These are phyloP conservation scores for Hydrolagus colliei DNA, from an alignment of 2,797 vertebrate species.

Conservation along the genomic window DNA sequence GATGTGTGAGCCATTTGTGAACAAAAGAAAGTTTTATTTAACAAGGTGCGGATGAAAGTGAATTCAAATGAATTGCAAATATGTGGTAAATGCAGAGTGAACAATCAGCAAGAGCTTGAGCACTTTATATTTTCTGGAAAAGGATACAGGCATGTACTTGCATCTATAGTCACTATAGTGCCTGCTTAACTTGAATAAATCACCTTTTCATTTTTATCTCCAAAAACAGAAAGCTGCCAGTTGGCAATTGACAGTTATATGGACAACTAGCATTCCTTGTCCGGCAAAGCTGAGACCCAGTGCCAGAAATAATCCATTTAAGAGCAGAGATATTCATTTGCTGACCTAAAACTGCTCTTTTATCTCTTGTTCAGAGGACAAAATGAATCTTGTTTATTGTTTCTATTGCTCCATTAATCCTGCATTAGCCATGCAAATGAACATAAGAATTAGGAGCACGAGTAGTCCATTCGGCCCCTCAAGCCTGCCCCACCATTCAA, in stretches of 20 bases:
- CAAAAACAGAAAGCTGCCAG: neutral
- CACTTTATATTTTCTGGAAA: neutral
- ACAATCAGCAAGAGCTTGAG: no score
- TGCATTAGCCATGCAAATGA: slow-evolving; percentile 36
- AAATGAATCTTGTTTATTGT: slow-evolving; percentile 35
- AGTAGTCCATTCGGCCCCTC: no score
- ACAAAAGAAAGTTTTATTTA: no score
- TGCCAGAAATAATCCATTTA: slow-evolving; percentile 38
- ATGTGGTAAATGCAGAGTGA: no score
- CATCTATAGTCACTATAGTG: no score
- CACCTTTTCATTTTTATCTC: slow-evolving; percentile 17
- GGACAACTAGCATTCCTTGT: slow-evolving; percentile 39
- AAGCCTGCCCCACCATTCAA: no score
- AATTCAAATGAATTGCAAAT: no score
- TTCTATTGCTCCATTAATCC: slow-evolving; percentile 36
- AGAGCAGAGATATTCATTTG: slow-evolving; percentile 38
- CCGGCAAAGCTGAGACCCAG: slow-evolving; percentile 33
- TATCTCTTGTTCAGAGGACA: slow-evolving; percentile 37
- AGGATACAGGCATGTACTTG: no score
- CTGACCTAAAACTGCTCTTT: slow-evolving; percentile 37
- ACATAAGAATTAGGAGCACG: no score
- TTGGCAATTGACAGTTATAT: slow-evolving; percentile 32
- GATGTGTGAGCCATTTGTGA: no score
- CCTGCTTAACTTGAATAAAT: no score
- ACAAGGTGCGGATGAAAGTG: no score